phyloP scores from a whole-genome alignment of 2,888 invertebrate species.

The Sarcophaga rosellei region DNA sequence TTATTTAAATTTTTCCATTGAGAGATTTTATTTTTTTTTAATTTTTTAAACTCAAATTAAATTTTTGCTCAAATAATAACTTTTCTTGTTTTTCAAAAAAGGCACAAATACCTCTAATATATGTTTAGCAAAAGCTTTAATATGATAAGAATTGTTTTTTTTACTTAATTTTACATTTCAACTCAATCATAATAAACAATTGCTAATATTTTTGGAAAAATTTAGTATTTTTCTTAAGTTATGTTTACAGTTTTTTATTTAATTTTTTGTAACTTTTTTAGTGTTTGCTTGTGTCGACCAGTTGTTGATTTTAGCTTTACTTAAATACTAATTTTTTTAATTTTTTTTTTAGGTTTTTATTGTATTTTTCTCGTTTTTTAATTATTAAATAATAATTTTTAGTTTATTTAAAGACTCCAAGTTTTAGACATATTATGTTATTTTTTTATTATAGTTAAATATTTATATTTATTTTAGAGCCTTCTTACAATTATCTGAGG shows the following conservation, averaged over 20 bases:
- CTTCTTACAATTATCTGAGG: background rate
- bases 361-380: background rate
- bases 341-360: slow-evolving; percentile 5
- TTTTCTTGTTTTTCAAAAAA: slow-evolving; percentile 40
- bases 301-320: background rate
- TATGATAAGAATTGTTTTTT: background rate
- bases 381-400: background rate
- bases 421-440: background rate
- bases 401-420: background rate
- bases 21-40: slow-evolving; percentile 15
- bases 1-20: slow-evolving; percentile 48
- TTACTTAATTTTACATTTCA: background rate
- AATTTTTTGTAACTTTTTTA: background rate
- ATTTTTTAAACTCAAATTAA: background rate
- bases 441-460: background rate
- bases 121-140: slow-evolving; percentile 25
- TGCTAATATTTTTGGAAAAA: background rate
- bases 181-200: background rate
- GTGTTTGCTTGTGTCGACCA: background rate
- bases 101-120: slow-evolving; percentile 48
- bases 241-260: background rate
- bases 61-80: background rate
- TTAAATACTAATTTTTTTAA: background rate
- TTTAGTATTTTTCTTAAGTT: background rate
- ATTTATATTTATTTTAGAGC: background rate